Evolutionary conservation across 2,888 invertebrate species (phyloP).

Genomic region (Epinotia nisella): DNA sequence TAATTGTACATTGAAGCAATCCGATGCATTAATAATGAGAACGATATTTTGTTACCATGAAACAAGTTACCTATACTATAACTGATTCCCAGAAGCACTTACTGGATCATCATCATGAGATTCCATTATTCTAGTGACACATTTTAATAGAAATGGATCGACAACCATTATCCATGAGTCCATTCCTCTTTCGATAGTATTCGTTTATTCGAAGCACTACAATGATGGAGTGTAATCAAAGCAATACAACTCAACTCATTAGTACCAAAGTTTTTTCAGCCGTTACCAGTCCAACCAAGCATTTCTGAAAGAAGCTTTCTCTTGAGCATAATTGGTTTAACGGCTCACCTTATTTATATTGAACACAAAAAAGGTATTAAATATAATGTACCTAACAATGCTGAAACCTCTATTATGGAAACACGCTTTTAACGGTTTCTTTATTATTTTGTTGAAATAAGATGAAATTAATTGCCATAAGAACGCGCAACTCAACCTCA

Average conservation of each 20-base stretch:
- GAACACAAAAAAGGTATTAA: slow-evolving; percentile 16
- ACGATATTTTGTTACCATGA: background rate
- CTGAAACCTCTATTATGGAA: slow-evolving; percentile 18
- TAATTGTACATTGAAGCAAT: background rate
- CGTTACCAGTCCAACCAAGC: background rate
- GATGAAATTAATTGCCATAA: background rate
- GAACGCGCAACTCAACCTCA: background rate
- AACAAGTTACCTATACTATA: background rate
- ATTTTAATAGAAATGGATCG: background rate
- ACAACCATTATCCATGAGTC: background rate
- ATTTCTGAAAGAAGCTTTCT: slow-evolving; percentile 7
- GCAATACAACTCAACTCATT: background rate
- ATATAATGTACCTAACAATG: slow-evolving; percentile 24
- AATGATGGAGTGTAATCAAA: slow-evolving; percentile 1
- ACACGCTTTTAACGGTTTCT: slow-evolving; percentile 5
- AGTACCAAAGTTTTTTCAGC: background rate
- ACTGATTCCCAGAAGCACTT: background rate
- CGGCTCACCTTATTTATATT: slow-evolving; percentile 3
- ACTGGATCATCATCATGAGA: background rate
- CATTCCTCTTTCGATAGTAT: background rate
- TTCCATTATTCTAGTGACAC: background rate
- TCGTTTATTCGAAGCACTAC: slow-evolving; percentile 2
- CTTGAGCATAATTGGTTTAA: slow-evolving; percentile 18
- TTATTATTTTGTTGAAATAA: slow-evolving; percentile 6
- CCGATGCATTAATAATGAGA: slow-evolving; percentile 4